These are phyloP conservation scores for Echinops telfairi DNA, from an alignment of 2,113 vertebrate genomes.

Conservation along the genomic window DNA sequence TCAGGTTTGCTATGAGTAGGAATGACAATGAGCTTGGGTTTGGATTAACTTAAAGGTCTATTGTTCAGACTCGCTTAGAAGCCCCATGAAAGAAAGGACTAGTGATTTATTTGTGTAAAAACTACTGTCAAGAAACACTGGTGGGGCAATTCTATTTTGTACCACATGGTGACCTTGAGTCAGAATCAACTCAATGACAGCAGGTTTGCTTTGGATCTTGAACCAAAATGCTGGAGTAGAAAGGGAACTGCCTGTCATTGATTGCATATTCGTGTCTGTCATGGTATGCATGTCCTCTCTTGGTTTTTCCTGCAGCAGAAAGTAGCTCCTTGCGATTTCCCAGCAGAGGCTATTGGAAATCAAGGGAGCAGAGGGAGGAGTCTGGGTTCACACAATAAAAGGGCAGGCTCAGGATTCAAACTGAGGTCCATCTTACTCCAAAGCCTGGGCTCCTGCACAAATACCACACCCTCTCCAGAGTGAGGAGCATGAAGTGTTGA, in stretches of 20 bases:
- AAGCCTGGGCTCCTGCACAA: neutral
- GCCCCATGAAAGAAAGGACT: neutral
- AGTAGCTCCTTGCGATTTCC: neutral
- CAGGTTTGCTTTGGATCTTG: no score
- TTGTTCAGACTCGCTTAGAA: neutral
- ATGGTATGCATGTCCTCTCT: neutral
- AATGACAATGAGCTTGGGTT: no score
- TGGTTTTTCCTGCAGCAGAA: neutral
- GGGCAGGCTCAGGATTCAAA: neutral
- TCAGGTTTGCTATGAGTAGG: no score
- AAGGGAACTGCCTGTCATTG: neutral
- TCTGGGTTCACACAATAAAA: neutral
- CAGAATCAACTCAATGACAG: neutral
- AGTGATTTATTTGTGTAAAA: no score
- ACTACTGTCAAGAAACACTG: no score
- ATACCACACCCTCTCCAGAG: no score
- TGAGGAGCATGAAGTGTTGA: neutral
- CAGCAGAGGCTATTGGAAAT: neutral
- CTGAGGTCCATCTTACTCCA: neutral
- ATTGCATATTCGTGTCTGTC: neutral
- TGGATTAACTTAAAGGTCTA: neutral
- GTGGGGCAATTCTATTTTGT: neutral
- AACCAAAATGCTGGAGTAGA: no score
- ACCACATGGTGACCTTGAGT: neutral
- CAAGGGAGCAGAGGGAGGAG: neutral